Evolutionary conservation across 2,888 invertebrate genomes (phyloP), one percentile per base, ranked within the genome.

Genomic region (Ochropleura leucogaster): DNA sequence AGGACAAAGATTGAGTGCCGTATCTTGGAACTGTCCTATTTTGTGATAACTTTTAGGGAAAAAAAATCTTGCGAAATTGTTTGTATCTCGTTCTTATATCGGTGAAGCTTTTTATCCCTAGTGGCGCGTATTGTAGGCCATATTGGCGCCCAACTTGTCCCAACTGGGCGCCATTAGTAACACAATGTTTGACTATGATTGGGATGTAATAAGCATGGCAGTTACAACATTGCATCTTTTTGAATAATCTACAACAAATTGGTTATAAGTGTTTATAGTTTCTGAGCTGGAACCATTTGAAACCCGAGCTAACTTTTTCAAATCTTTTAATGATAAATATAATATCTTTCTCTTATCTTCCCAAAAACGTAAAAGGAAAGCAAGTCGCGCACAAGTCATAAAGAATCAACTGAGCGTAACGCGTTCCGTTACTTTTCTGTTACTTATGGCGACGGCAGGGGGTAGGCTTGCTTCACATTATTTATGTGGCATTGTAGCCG

Each of bases 351-450:
- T 51, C 77, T 51, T 64, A 69, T 72, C 57, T 66, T n/a, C 42
- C 20, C 14, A 30, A 77, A 67, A 49, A 51, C n/a, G 59, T 57
- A 59, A 80, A 75, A 72, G 2, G 40, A 55, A 73, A 67, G 18
- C 49, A 64, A 64, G 16, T 64, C 40, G 60, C 40, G 70, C 60
- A 79, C 44, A 74, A 82, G 74, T 82, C 75, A 84, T 80, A 82
- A 72, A 82, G 84, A 80, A 68, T 70, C 84, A 77, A 74, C 82
- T 72, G 69, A 76, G 77, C 80, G 85, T 66, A 75, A 78, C 82
- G 74, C 60, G 82, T 80, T 68, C 46, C 55, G 69, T 81, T 83
- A 77, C 82, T 68, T 82, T 77, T 70, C 60, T 53, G 68, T 70
- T 79, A 80, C 80, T 84, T 80, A 80, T 49, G 64, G 74, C 55